phyloP scores from a whole-genome alignment of 2,113 vertebrate genomes.

The Rhea americana region DNA sequence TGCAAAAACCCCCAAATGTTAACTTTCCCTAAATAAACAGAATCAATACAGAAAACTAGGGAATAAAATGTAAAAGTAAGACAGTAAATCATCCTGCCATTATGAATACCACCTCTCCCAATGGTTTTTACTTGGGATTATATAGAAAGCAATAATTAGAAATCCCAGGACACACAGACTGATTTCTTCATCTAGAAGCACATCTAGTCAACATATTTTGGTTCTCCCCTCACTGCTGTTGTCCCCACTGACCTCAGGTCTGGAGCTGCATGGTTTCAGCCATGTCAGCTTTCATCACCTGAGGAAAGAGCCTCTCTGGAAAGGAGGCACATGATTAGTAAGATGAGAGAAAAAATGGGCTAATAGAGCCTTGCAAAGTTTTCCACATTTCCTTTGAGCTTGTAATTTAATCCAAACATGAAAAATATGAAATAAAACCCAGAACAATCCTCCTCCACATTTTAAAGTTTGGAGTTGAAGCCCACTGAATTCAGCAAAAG shows the following conservation, averaged over 20 bases:
- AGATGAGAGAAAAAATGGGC: neutral
- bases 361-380: neutral
- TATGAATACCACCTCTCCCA: neutral
- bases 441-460: neutral
- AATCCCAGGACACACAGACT: neutral
- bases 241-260: neutral
- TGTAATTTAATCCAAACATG: neutral
- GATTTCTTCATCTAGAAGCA: neutral
- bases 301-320: neutral
- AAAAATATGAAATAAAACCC: neutral
- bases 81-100: neutral
- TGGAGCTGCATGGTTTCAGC: neutral
- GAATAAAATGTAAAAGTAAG: neutral
- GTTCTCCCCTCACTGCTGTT: neutral
- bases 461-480: neutral
- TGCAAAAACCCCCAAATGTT: neutral
- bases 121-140: neutral
- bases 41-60: neutral
- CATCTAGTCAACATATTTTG: neutral
- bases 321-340: neutral
- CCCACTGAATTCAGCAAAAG: neutral
- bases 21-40: neutral
- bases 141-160: neutral
- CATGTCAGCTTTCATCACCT: rapidly evolving
- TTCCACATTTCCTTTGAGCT: neutral